Percentiles rank a stretch among this genome's conserved stretches.
Conservation (phyloP, 2,888 invertebrate species). For the Drosophila parthenogenetica region DNA sequence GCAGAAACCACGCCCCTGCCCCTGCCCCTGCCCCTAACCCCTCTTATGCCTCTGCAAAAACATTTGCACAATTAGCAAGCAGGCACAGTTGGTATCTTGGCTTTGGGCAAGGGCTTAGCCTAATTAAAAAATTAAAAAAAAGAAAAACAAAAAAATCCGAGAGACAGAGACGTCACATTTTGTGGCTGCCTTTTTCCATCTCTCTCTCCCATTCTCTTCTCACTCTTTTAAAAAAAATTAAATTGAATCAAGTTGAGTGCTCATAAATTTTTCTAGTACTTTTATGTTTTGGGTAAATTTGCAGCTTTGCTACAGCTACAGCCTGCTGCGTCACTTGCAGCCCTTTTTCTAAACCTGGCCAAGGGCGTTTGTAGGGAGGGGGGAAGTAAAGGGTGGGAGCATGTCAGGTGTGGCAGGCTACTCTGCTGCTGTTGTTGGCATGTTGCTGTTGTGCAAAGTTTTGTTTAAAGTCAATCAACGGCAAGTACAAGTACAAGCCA, state of each 20-base stretch:
- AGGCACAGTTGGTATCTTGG: slow-evolving; percentile 69
- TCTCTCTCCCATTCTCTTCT: slow-evolving; percentile 2
- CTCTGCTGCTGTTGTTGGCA: slow-evolving; percentile 36
- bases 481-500: slow-evolving; percentile 6
- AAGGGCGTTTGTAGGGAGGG: slow-evolving; percentile 7
- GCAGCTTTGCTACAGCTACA: slow-evolving; percentile 20
- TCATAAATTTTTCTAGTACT: slow-evolving; percentile 73
- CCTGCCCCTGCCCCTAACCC: not conserved
- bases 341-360: slow-evolving; percentile 34
- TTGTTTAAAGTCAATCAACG: slow-evolving; percentile 69
- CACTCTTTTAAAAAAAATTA: slow-evolving; percentile 49
- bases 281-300: slow-evolving; percentile 43
- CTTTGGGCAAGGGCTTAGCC: slow-evolving; percentile 73
- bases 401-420: slow-evolving; percentile 31
- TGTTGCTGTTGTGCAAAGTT: slow-evolving; percentile 51
- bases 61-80: slow-evolving; percentile 58
- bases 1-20: slow-evolving; percentile 11
- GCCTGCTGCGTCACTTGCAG: slow-evolving; percentile 67
- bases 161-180: slow-evolving; percentile 55
- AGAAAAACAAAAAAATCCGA: slow-evolving; percentile 2
- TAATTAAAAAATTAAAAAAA: slow-evolving; percentile 73
- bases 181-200: slow-evolving; percentile 44
- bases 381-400: not conserved
- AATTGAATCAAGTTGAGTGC: slow-evolving; percentile 78
- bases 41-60: not conserved